phyloP scores from a whole-genome alignment of 1,140 invertebrate genomes.

The Ceratosolen solmsi region DNA sequence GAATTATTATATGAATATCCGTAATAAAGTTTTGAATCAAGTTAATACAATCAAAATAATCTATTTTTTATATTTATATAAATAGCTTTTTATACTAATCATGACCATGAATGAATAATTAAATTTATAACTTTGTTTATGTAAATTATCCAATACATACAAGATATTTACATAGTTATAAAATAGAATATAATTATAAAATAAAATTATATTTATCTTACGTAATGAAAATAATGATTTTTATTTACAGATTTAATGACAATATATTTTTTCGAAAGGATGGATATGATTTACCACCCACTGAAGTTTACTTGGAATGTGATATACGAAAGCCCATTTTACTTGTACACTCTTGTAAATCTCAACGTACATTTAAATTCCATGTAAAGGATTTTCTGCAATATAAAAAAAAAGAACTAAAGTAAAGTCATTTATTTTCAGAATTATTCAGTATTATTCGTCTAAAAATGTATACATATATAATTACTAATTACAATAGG shows the following conservation, averaged over 20 bases:
- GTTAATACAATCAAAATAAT: not conserved
- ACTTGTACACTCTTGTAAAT: conserved; percentile 30
- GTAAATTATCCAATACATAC: no score
- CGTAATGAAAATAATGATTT: not conserved
- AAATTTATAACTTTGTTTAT: no score
- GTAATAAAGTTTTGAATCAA: not conserved
- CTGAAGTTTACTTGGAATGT: conserved; percentile 52
- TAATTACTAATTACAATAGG: conserved; percentile 43
- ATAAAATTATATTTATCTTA: conserved; percentile 8
- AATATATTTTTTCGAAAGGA: conserved; percentile 51
- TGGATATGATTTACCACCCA: conserved; percentile 47
- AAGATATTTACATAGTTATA: no score
- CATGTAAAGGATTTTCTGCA: conserved; percentile 44
- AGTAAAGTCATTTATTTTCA: not conserved
- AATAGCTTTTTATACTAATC: no score
- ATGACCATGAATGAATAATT: no score
- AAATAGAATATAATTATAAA: not conserved
- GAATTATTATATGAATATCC: conserved; percentile 1
- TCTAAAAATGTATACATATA: not conserved
- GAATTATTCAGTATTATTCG: not conserved
- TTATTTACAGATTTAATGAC: conserved; percentile 49
- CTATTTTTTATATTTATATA: conserved; percentile 1
- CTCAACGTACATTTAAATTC: conserved; percentile 51
- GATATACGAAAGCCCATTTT: conserved; percentile 39
- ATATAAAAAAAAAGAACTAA: not conserved